Conservation (phyloP, 1,140 invertebrate genomes). For the Pomacea maculata region DNA sequence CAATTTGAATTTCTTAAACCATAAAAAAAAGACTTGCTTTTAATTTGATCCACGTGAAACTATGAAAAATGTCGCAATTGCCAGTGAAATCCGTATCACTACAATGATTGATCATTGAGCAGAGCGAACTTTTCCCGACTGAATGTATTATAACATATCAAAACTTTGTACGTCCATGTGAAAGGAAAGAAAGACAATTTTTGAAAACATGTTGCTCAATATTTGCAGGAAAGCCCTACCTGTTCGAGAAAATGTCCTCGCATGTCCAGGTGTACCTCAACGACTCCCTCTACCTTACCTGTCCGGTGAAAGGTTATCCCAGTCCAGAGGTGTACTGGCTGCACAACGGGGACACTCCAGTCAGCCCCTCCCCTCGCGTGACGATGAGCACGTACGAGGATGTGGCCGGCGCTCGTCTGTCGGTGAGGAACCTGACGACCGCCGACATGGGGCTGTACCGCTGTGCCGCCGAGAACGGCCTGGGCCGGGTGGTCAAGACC, state of each 20-base stretch:
- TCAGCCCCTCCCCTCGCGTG: background rate
- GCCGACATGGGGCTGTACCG: conserved; percentile 7
- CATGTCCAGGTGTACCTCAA: background rate
- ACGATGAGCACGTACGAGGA: background rate
- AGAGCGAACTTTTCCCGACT: too few species aligned
- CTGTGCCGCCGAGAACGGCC: conserved; percentile 12
- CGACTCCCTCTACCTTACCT: conserved; percentile 4
- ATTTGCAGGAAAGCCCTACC: conserved; percentile 9
- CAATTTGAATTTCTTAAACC: too few species aligned
- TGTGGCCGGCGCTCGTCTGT: conserved; percentile 2
- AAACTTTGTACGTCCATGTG: background rate
- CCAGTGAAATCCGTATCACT: background rate
- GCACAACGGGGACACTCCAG: background rate
- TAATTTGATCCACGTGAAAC: background rate
- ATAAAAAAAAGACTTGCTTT: too few species aligned
- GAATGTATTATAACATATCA: background rate
- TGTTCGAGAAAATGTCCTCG: background rate
- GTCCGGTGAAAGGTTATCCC: conserved; percentile 12
- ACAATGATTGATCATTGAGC: background rate
- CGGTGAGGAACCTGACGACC: background rate
- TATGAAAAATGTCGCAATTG: background rate
- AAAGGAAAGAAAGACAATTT: too few species aligned
- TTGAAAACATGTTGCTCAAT: background rate
- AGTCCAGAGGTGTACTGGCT: conserved; percentile 12
- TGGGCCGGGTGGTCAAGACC: conserved; percentile 4